These are phyloP conservation scores for Melanotaenia trifasciata DNA, from an alignment of 2,797 vertebrate species.

Conservation along the genomic window DNA sequence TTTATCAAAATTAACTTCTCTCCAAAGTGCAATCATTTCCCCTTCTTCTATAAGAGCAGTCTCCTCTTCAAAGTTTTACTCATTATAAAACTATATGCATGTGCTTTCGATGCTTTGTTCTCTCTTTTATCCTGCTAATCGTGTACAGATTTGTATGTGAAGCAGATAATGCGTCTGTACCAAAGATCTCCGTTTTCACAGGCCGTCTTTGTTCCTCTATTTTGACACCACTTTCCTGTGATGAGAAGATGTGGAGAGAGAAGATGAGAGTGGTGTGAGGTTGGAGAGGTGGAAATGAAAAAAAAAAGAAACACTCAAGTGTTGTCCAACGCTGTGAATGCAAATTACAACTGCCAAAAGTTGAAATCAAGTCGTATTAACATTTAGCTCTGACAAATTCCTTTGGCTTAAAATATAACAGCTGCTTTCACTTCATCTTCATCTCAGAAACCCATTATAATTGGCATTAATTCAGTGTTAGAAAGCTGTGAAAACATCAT, in stretches of 20 bases:
- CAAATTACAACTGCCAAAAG: slow-evolving; percentile 55
- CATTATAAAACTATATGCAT: slow-evolving; percentile 27
- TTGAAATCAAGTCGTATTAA: slow-evolving; percentile 40
- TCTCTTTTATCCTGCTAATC: not conserved
- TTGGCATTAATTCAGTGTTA: slow-evolving; percentile 69
- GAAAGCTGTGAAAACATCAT: slow-evolving; percentile 75
- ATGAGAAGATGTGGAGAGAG: slow-evolving; percentile 17
- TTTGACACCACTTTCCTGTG: slow-evolving; percentile 29
- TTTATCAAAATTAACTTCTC: slow-evolving; percentile 58
- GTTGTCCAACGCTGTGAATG: slow-evolving; percentile 40
- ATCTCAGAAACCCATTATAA: slow-evolving; percentile 53
- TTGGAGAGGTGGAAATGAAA: slow-evolving; percentile 6
- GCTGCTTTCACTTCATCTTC: slow-evolving; percentile 48
- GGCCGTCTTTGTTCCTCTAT: slow-evolving; percentile 17
- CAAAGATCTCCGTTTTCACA: slow-evolving; percentile 27
- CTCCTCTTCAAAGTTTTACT: not conserved
- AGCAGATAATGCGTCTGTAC: slow-evolving; percentile 17
- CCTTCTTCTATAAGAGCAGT: slow-evolving; percentile 13
- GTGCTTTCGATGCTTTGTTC: not conserved
- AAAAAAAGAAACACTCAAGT: not conserved
- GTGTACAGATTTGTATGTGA: slow-evolving; percentile 18
- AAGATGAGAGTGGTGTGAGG: not conserved
- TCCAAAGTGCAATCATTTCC: slow-evolving; percentile 50
- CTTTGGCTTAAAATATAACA: slow-evolving; percentile 33
- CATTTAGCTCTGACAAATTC: slow-evolving; percentile 50